A percentile compares a stretch with the other conserved stretches of the same genome.
Conservation (phyloP, 2,113 vertebrate genomes). For the Pogonocichla stellata region DNA sequence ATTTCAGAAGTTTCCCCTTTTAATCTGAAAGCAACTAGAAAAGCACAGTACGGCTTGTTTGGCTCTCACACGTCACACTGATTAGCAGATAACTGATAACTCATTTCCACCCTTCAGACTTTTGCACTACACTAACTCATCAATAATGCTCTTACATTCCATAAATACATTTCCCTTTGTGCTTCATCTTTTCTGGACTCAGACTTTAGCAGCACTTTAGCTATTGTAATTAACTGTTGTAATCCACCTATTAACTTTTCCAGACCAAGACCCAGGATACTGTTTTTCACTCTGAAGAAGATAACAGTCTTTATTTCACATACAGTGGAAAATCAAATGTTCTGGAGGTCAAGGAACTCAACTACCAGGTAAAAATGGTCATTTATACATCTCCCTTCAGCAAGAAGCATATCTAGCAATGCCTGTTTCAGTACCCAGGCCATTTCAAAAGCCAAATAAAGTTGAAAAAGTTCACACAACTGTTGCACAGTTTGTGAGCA, state of each 20-base stretch:
- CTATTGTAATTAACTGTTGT: background rate
- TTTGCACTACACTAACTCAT: background rate
- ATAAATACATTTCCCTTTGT: background rate
- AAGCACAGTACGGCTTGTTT: background rate
- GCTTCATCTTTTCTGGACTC: background rate
- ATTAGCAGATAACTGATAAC: background rate
- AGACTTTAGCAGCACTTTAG: background rate
- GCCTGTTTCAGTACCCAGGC: background rate
- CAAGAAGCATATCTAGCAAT: background rate
- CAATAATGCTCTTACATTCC: background rate
- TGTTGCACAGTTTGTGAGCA: background rate
- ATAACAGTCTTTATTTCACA: slow-evolving; percentile 95
- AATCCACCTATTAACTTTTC: background rate
- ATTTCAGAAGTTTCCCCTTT: background rate
- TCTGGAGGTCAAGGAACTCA: slow-evolving; percentile 87
- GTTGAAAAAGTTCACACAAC: background rate
- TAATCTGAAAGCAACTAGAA: background rate
- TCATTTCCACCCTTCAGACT: background rate
- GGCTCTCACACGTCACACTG: background rate
- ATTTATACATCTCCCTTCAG: background rate
- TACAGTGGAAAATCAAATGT: slow-evolving; percentile 86
- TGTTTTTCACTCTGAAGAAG: slow-evolving; percentile 87
- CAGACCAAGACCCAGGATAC: slow-evolving; percentile 67
- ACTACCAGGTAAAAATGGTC: slow-evolving; percentile 83
- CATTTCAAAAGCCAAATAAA: background rate